phyloP scores from a whole-genome alignment of 2,888 invertebrate genomes.

The Chymomyza procnemis region DNA sequence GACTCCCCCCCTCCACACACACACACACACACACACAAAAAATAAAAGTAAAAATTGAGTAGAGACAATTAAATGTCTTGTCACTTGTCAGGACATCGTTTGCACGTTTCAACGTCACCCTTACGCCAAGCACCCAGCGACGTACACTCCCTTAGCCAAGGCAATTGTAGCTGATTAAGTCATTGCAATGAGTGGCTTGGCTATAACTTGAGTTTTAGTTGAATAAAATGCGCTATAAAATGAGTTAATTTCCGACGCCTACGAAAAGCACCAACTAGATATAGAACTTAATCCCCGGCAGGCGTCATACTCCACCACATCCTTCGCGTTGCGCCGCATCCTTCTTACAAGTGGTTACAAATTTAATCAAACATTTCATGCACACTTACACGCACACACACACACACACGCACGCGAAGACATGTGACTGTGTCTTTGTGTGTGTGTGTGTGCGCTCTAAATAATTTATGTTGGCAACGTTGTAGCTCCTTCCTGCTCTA shows the following conservation, averaged over 20 bases:
- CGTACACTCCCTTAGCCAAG: neutral
- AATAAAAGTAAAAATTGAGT: constrained; percentile 1
- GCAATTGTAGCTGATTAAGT: constrained; percentile 8
- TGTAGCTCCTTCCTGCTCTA: constrained; percentile 47
- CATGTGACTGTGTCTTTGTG: neutral
- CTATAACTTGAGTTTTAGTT: constrained; percentile 18
- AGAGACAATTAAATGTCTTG: neutral
- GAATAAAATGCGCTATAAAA: constrained; percentile 49
- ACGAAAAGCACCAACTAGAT: constrained; percentile 9
- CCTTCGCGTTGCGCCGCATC: too few relatives aligned
- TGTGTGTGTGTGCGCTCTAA: constrained; percentile 44
- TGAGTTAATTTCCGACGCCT: constrained; percentile 63
- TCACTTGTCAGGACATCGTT: constrained; percentile 4
- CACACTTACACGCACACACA: constrained; percentile 9
- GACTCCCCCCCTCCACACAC: constrained; percentile 35
- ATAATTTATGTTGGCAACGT: constrained; percentile 66
- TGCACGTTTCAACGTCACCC: neutral
- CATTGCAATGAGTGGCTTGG: constrained; percentile 17
- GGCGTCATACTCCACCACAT: too few relatives aligned
- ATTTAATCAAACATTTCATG: constrained; percentile 62
- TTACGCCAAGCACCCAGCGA: neutral
- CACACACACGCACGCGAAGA: neutral
- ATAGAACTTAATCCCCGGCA: neutral
- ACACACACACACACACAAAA: too few relatives aligned
- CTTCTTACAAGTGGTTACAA: constrained; percentile 49